phyloP scores from a whole-genome alignment of 2,113 vertebrate species.

The Vulpes lagopus region DNA sequence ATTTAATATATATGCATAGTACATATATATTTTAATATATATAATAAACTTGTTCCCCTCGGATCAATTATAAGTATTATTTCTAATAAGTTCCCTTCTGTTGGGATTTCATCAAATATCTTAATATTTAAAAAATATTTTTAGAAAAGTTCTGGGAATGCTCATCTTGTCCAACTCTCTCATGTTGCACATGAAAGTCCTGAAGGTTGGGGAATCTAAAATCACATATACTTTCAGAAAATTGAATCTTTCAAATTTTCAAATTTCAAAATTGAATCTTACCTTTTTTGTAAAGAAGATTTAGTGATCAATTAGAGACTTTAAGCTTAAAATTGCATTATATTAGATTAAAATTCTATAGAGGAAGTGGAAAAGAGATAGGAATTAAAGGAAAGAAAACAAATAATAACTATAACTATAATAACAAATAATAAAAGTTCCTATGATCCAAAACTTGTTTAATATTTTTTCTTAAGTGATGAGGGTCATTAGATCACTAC shows the following conservation, averaged over 20 bases:
- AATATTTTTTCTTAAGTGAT: neutral
- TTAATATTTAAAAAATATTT: neutral
- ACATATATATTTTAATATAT: too few relatives aligned
- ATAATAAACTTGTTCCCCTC: neutral
- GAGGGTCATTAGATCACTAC: neutral
- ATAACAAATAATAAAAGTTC: neutral
- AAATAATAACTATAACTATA: neutral
- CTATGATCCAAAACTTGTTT: neutral
- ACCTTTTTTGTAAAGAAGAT: conserved; percentile 24
- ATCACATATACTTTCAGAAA: neutral
- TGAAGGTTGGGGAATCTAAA: neutral
- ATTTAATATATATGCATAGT: neutral
- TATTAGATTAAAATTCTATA: neutral
- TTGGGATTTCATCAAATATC: neutral
- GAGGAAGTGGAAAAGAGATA: neutral
- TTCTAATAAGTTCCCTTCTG: neutral
- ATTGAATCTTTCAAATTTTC: neutral
- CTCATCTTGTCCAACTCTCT: neutral
- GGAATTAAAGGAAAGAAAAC: neutral
- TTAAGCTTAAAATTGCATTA: neutral
- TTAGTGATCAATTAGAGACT: neutral
- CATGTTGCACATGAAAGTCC: neutral
- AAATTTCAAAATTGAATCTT: too few relatives aligned
- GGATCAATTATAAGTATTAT: neutral
- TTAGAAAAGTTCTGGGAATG: neutral